Evolutionary conservation across 35 echinoderm and acorn worm species (phyloP).

Genomic region (Diadema setosum): DNA sequence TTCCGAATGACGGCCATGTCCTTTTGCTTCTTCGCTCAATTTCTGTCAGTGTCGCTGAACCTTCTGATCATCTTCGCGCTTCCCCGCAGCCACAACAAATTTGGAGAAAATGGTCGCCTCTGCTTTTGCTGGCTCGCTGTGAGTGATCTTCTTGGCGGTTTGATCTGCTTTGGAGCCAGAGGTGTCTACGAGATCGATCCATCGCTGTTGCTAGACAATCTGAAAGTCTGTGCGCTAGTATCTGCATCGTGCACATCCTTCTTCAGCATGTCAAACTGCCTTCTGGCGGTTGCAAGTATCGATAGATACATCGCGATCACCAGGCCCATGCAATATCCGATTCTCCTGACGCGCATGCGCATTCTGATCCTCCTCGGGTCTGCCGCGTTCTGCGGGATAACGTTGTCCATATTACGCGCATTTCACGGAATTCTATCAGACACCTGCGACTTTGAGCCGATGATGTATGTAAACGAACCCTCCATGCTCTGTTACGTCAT

Average conservation of each 20-base stretch:
- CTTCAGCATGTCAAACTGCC: background rate
- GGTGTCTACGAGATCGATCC: background rate
- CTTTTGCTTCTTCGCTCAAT: background rate
- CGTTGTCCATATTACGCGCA: background rate
- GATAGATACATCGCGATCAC: background rate
- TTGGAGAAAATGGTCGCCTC: background rate
- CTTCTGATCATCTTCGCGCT: background rate
- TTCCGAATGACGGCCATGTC: too few relatives aligned
- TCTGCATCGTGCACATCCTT: background rate
- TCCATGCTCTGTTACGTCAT: background rate
- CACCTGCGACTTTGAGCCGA: background rate
- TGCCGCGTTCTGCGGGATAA: background rate
- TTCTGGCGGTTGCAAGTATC: background rate
- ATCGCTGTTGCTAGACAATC: background rate
- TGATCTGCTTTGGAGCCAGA: background rate
- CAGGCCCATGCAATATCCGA: background rate
- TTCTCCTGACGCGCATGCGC: background rate
- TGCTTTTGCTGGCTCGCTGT: background rate
- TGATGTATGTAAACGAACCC: background rate
- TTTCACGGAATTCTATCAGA: background rate
- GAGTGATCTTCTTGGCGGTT: background rate
- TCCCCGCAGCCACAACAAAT: background rate
- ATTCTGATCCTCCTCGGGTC: background rate
- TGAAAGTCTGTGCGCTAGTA: background rate
- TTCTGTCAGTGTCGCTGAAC: background rate